Percentiles rank a stretch among this genome's conserved stretches.
phyloP scores from a whole-genome alignment of 2,888 invertebrate species.

The Trachelus troglodyta region DNA sequence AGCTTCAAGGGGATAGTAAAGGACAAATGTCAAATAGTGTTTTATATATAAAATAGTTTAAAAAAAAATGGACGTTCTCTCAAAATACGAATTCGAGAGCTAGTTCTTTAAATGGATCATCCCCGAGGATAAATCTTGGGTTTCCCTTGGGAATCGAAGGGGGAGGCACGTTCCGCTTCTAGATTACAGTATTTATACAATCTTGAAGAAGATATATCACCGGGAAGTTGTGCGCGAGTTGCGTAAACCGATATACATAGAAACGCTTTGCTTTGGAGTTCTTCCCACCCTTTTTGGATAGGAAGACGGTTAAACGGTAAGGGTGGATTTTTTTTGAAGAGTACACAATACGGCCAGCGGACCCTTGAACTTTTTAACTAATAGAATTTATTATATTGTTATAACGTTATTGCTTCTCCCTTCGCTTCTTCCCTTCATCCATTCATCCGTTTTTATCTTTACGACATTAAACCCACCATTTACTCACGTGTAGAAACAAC shows the following conservation, averaged over 20 bases:
- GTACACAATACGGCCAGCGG: background rate
- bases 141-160: background rate
- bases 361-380: background rate
- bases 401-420: background rate
- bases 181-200: constrained; percentile 4
- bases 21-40: background rate
- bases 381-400: background rate
- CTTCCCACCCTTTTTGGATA: background rate
- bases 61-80: background rate
- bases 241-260: background rate
- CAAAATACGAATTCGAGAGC: background rate
- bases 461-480: background rate
- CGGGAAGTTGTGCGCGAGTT: background rate
- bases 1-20: too few relatives aligned
- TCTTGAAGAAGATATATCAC: background rate
- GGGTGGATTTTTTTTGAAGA: background rate
- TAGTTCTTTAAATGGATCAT: constrained; percentile 2
- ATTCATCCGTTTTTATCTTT: background rate
- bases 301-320: background rate
- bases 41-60: background rate
- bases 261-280: background rate
- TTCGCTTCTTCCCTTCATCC: background rate
- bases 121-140: background rate
- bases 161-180: background rate
- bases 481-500: background rate